Conservation (phyloP, 2,113 vertebrate genomes). For the rabbit (Oryctolagus cuniculus) region DNA sequence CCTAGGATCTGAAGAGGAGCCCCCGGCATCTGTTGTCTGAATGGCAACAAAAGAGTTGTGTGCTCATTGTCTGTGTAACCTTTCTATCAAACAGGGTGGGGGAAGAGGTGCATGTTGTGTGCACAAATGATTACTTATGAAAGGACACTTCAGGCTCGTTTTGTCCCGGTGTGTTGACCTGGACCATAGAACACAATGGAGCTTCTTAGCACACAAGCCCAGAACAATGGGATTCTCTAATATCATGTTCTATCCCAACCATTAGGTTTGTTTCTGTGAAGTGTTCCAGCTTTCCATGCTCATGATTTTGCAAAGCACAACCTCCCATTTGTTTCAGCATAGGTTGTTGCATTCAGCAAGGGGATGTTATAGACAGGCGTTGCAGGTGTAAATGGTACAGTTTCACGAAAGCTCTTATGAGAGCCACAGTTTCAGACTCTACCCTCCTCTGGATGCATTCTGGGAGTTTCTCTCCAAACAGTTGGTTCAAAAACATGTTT, state of each 20-base stretch:
- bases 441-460: not conserved
- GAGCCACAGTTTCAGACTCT: not conserved
- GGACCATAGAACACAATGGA: slow-evolving; percentile 84
- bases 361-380: not conserved
- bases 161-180: slow-evolving; percentile 88
- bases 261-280: slow-evolving; percentile 78
- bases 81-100: slow-evolving; percentile 79
- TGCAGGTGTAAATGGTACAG: not conserved
- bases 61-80: slow-evolving; percentile 83
- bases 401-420: not conserved
- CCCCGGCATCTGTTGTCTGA: slow-evolving; percentile 88
- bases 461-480: not conserved
- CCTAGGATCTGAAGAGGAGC: slow-evolving; percentile 88
- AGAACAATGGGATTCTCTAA: slow-evolving; percentile 83
- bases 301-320: slow-evolving; percentile 52
- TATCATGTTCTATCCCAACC: slow-evolving; percentile 85
- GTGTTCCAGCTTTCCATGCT: slow-evolving; percentile 70
- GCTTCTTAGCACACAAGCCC: slow-evolving; percentile 81
- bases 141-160: slow-evolving; percentile 87
- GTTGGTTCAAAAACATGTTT: slow-evolving; percentile 13
- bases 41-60: slow-evolving; percentile 80
- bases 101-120: slow-evolving; percentile 82
- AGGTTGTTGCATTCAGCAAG: slow-evolving; percentile 59
- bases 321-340: slow-evolving; percentile 53
- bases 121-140: slow-evolving; percentile 85